These are phyloP conservation scores for Anaspis maculata DNA, from an alignment of 2,888 invertebrate genomes.

Conservation along the genomic window DNA sequence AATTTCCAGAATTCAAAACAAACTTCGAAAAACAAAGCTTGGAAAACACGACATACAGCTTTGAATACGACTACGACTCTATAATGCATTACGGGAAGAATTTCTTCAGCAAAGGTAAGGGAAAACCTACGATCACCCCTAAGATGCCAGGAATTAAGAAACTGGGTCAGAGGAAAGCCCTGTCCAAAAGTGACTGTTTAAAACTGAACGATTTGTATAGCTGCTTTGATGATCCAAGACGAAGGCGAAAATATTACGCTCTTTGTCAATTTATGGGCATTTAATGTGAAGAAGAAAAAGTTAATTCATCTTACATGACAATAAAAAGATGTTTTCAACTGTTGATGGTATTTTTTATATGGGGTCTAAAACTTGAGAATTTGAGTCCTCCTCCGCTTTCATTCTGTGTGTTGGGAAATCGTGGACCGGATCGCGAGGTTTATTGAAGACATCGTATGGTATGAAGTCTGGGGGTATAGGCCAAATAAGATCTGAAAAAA, in stretches of 20 bases:
- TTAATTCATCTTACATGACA: too few relatives aligned
- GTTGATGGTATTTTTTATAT: too few relatives aligned
- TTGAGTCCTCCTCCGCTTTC: background rate
- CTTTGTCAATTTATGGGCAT: slow-evolving; percentile 49
- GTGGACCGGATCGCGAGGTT: slow-evolving; percentile 19
- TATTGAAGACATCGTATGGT: slow-evolving; percentile 26
- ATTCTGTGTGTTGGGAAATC: slow-evolving; percentile 20
- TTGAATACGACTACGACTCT: slow-evolving; percentile 68
- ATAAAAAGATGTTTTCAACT: too few relatives aligned
- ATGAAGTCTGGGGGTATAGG: slow-evolving; percentile 26
- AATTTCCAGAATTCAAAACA: slow-evolving; percentile 46
- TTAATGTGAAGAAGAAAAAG: too few relatives aligned
- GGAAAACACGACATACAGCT: slow-evolving; percentile 55
- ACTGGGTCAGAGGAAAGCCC: slow-evolving; percentile 54
- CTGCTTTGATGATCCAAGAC: slow-evolving; percentile 46
- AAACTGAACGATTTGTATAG: slow-evolving; percentile 61
- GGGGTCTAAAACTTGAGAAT: too few relatives aligned
- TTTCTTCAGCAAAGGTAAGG: slow-evolving; percentile 55
- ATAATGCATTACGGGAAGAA: slow-evolving; percentile 71
- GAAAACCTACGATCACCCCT: slow-evolving; percentile 55
- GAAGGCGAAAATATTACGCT: slow-evolving; percentile 47
- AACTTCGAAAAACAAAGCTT: slow-evolving; percentile 59
- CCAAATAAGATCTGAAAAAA: slow-evolving; percentile 26
- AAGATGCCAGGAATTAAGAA: slow-evolving; percentile 46
- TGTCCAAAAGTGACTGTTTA: slow-evolving; percentile 59